These are phyloP conservation scores for Camelus bactrianus DNA, from an alignment of 2,113 vertebrate genomes.

Conservation along the genomic window DNA sequence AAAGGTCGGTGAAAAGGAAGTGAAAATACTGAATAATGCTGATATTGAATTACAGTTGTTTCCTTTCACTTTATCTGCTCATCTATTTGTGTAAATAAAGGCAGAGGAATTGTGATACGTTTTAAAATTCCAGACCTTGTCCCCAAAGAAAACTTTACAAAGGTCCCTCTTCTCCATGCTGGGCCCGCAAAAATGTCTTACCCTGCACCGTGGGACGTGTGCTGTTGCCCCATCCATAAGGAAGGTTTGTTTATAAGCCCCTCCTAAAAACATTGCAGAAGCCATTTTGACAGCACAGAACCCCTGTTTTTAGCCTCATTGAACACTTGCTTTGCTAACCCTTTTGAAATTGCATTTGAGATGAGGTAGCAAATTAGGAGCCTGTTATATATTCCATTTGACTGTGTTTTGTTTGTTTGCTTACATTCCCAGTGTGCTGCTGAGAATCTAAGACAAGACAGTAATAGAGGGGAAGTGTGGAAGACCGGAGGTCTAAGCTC, in stretches of 20 bases:
- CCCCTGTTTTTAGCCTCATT: neutral
- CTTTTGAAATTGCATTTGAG: neutral
- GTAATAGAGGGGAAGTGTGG: neutral
- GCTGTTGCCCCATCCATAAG: neutral
- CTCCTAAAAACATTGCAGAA: conserved; percentile 29
- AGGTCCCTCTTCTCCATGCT: neutral
- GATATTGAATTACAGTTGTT: neutral
- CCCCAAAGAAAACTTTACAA: neutral
- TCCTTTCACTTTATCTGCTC: neutral
- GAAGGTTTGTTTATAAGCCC: neutral
- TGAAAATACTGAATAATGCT: neutral
- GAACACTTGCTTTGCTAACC: neutral
- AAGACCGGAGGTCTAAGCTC: conserved; percentile 18
- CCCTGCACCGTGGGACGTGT: neutral
- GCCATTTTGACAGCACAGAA: neutral
- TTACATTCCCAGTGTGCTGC: neutral
- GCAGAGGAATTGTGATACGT: neutral
- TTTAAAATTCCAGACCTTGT: conserved; percentile 49
- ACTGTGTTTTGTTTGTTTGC: neutral
- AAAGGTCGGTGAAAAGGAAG: neutral
- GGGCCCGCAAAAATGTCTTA: neutral
- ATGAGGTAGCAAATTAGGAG: neutral
- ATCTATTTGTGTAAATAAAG: conserved; percentile 31
- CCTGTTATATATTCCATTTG: neutral
- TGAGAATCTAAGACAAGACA: neutral